Evolutionary conservation across 1,140 invertebrate species (phyloP).

Genomic region (Piezodorus guildinii): DNA sequence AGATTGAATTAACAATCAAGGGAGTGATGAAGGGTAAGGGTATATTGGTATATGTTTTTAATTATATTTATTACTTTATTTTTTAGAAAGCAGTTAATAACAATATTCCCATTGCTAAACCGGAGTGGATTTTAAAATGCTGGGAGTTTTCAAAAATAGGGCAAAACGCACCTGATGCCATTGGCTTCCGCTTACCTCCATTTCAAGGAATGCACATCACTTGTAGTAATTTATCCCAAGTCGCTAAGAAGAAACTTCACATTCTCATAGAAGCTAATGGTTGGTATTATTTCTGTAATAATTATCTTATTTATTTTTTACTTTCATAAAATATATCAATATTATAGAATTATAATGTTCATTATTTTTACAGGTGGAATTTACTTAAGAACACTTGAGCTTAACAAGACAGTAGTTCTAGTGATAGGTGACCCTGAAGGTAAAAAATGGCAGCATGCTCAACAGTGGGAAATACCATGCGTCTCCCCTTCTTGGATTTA

Average conservation of each 20-base stretch:
- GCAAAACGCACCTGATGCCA: conserved; percentile 53
- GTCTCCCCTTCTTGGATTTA: conserved; percentile 63
- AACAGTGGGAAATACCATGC: conserved; percentile 59
- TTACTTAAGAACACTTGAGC: conserved; percentile 34
- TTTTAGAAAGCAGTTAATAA: conserved; percentile 53
- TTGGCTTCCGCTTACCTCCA: conserved; percentile 55
- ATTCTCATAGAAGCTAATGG: conserved; percentile 60
- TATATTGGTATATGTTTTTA: no score
- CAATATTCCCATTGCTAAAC: conserved; percentile 61
- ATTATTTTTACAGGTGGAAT: conserved; percentile 26
- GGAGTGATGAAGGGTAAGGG: no score
- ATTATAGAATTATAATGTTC: neutral
- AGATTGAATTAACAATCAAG: no score
- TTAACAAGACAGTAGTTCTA: conserved; percentile 41
- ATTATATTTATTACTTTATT: no score
- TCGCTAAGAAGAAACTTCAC: conserved; percentile 57
- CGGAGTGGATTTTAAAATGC: conserved; percentile 63
- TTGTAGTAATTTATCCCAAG: conserved; percentile 55
- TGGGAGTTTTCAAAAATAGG: conserved; percentile 55
- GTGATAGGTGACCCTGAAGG: conserved; percentile 46
- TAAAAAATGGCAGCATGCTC: conserved; percentile 69
- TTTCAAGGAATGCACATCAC: conserved; percentile 70
- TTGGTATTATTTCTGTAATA: conserved; percentile 4
- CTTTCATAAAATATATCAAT: neutral
- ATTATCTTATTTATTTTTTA: neutral